Percentiles rank a stretch among this genome's conserved stretches.
phyloP scores from a whole-genome alignment of 2,797 vertebrate genomes.

The Chloroceryle amazona region DNA sequence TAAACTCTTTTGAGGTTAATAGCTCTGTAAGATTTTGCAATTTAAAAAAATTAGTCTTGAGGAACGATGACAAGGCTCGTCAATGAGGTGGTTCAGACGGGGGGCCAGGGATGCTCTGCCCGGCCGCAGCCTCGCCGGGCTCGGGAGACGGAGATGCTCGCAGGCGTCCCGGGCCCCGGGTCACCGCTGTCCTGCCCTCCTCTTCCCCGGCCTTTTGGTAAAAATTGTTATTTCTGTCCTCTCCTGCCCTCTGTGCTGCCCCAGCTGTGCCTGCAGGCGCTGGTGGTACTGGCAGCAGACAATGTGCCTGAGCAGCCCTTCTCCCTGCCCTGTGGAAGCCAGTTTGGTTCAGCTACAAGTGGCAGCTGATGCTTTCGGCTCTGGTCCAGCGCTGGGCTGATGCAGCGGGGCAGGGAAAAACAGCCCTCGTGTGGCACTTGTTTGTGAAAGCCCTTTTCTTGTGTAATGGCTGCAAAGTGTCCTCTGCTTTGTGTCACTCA shows the following conservation, averaged over 20 bases:
- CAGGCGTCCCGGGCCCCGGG: rapidly evolving
- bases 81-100: neutral
- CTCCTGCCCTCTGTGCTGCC: neutral
- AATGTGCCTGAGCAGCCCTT: neutral
- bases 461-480: neutral
- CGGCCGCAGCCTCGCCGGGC: neutral
- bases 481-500: neutral
- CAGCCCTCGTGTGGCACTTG: neutral
- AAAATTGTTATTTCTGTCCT: too few relatives aligned
- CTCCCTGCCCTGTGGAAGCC: neutral
- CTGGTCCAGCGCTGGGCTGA: neutral
- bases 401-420: neutral
- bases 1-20: constrained; percentile 86
- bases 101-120: neutral
- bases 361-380: neutral
- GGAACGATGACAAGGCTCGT: constrained; percentile 74
- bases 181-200: neutral
- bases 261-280: neutral
- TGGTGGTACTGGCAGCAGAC: rapidly evolving
- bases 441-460: neutral
- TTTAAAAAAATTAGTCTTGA: constrained; percentile 81
- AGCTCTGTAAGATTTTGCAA: constrained; percentile 83
- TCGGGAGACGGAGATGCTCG: neutral
- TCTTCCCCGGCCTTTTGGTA: neutral
- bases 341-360: rapidly evolving